These are phyloP conservation scores for Burhinus bistriatus DNA, from an alignment of 2,113 vertebrate genomes.

Conservation along the genomic window DNA sequence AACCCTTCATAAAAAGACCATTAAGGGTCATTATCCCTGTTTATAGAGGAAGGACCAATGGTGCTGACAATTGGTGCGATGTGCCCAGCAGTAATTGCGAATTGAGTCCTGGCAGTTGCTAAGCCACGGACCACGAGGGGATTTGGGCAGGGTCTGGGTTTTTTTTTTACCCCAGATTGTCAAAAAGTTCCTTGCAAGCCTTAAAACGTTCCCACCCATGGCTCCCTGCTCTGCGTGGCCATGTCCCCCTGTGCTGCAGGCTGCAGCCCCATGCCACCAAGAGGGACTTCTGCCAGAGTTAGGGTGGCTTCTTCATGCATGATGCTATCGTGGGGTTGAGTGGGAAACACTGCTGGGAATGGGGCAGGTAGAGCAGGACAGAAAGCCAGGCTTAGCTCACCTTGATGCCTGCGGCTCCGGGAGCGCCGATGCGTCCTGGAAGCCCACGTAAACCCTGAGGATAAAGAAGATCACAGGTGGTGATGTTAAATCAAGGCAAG, in stretches of 20 bases:
- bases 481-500: not conserved
- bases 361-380: not conserved
- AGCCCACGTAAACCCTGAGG: conserved; percentile 79
- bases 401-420: conserved; percentile 76
- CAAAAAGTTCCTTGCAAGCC: not conserved
- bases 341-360: not conserved
- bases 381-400: conserved; percentile 52
- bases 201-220: rapidly evolving
- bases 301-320: not conserved
- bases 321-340: not conserved
- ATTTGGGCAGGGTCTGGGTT: not conserved
- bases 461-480: not conserved
- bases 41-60: not conserved
- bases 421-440: conserved; percentile 73
- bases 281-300: not conserved
- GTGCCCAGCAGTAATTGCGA: not conserved
- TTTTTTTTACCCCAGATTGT: not conserved
- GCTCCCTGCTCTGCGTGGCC: not conserved
- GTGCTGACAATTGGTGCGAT: not conserved
- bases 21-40: not conserved
- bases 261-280: rapidly evolving
- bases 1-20: not conserved
- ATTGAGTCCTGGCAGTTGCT: not conserved
- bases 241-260: not conserved
- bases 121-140: not conserved